phyloP scores from a whole-genome alignment of 2,888 invertebrate genomes.

The Stenolophus ochropezus region DNA sequence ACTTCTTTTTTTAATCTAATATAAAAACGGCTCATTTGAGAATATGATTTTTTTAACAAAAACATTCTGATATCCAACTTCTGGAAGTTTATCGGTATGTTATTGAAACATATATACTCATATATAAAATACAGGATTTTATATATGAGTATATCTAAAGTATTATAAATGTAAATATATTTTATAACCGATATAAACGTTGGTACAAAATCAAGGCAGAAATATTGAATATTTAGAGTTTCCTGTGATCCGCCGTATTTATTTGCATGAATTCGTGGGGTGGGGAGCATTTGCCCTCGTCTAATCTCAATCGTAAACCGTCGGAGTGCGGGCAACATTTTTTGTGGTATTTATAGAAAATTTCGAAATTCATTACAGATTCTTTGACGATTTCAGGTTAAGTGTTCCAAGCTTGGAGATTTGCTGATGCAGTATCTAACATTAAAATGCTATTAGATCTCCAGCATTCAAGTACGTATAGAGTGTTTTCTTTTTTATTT shows the following conservation, averaged over 20 bases:
- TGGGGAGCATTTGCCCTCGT: background rate
- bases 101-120: too few relatives aligned
- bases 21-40: too few relatives aligned
- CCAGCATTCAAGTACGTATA: background rate
- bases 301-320: slow-evolving; percentile 9
- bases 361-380: slow-evolving; percentile 28
- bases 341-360: slow-evolving; percentile 26
- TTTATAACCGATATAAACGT: too few relatives aligned
- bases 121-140: too few relatives aligned
- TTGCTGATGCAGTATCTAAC: background rate
- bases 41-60: too few relatives aligned
- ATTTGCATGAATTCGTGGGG: slow-evolving; percentile 2
- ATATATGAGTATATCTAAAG: too few relatives aligned
- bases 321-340: background rate
- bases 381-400: slow-evolving; percentile 33
- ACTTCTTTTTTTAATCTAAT: too few relatives aligned
- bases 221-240: background rate
- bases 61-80: too few relatives aligned
- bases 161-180: too few relatives aligned
- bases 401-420: background rate
- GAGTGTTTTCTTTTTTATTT: slow-evolving; percentile 14
- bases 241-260: background rate
- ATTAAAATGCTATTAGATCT: slow-evolving; percentile 28
- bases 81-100: too few relatives aligned
- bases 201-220: background rate